phyloP scores from a whole-genome alignment of 2,113 vertebrate species.

The Sialia sialis region DNA sequence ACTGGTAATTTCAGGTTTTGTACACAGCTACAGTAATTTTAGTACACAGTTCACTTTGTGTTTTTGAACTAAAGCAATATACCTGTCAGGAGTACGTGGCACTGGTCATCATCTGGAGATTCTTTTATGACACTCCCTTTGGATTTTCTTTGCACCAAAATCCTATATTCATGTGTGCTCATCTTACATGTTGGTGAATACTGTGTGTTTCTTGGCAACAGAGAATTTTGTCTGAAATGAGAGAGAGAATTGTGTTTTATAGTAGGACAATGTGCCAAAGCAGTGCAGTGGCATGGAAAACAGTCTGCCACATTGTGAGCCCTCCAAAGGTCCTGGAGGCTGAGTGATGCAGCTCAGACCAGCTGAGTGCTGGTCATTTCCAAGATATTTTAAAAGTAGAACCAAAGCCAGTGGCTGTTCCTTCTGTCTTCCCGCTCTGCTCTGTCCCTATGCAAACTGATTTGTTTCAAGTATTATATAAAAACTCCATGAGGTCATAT shows the following conservation, averaged over 20 bases:
- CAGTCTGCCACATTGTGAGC: not conserved
- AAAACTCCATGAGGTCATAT: not conserved
- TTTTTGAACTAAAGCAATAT: not conserved
- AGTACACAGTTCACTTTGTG: not conserved
- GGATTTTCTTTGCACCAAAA: not conserved
- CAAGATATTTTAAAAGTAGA: not conserved
- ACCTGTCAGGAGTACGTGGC: not conserved
- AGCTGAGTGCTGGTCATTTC: not conserved
- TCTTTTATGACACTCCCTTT: not conserved
- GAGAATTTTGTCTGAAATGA: not conserved
- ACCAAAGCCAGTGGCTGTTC: not conserved
- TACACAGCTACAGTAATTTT: not conserved
- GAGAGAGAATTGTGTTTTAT: rapidly evolving
- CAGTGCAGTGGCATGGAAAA: not conserved
- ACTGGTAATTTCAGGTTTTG: not conserved
- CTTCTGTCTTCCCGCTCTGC: not conserved
- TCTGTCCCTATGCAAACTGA: not conserved
- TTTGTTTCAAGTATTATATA: not conserved
- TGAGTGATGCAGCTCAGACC: not conserved
- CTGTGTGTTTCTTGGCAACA: not conserved
- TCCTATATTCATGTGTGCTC: not conserved
- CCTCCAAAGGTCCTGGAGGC: not conserved
- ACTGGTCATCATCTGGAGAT: not conserved
- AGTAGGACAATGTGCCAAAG: not conserved
- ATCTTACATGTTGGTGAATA: not conserved